Conservation (phyloP, 1,140 invertebrate species). For the Mylabris phalerata region DNA sequence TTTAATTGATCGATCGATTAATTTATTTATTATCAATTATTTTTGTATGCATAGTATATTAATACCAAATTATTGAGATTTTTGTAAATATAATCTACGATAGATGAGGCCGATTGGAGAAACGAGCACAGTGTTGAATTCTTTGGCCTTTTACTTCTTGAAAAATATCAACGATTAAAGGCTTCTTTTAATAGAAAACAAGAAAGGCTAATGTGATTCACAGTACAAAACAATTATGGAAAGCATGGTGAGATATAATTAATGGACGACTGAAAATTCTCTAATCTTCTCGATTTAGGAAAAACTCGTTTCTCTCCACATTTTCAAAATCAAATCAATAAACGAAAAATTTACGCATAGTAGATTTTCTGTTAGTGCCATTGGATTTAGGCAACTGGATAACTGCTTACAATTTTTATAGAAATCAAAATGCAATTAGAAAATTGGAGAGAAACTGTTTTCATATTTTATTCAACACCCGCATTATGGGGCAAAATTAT, state of each 20-base stretch:
- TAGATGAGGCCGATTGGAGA: neutral
- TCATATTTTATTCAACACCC: too few relatives aligned
- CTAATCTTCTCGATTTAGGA: neutral
- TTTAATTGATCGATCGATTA: neutral
- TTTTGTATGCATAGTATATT: neutral
- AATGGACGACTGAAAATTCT: slow-evolving; percentile 4
- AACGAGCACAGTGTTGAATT: slow-evolving; percentile 24
- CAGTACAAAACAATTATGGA: neutral
- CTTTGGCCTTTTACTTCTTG: slow-evolving; percentile 26
- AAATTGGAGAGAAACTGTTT: too few relatives aligned
- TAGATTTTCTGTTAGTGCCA: slow-evolving; percentile 24
- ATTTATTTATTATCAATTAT: neutral
- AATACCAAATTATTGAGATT: too few relatives aligned
- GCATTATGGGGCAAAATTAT: too few relatives aligned
- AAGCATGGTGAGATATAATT: neutral
- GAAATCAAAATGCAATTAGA: too few relatives aligned
- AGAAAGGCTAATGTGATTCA: slow-evolving; percentile 24
- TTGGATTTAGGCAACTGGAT: slow-evolving; percentile 26
- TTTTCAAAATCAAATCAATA: too few relatives aligned
- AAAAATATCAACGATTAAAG: slow-evolving; percentile 14
- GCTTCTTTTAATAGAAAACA: slow-evolving; percentile 22
- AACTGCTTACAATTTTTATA: neutral
- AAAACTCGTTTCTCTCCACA: too few relatives aligned
- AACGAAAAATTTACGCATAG: too few relatives aligned
- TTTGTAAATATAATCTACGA: too few relatives aligned